Conservation (phyloP, 2,113 vertebrate genomes). For the Suncus etruscus region DNA sequence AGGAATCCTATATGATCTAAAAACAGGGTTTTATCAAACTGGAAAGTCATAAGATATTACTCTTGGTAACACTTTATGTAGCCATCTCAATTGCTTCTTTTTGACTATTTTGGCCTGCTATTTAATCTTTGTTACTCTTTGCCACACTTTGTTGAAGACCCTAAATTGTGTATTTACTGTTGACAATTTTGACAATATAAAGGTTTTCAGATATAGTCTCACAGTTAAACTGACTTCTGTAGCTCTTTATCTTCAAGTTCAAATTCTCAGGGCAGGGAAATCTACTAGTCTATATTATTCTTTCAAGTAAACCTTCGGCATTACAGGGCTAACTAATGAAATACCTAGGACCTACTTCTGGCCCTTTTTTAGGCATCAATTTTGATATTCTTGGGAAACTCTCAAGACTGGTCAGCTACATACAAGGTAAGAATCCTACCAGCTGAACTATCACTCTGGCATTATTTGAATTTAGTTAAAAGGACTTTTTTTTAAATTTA, state of each 20-base stretch:
- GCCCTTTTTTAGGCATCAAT: no score
- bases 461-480: no score
- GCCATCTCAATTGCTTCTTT: background rate
- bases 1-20: conserved; percentile 18
- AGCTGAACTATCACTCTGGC: no score
- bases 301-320: background rate
- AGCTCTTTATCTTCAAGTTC: background rate
- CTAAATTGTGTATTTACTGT: background rate
- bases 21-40: background rate
- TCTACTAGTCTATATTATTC: background rate
- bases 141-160: background rate
- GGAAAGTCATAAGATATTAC: conserved; percentile 1
- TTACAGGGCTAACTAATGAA: background rate
- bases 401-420: no score
- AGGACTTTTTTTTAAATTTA: no score
- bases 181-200: background rate
- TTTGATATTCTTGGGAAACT: no score
- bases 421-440: no score
- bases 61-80: background rate
- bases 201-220: conserved; percentile 1
- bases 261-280: background rate
- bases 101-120: background rate
- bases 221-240: background rate
- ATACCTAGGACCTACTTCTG: background rate
- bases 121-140: background rate